Evolutionary conservation across 2,888 invertebrate genomes (phyloP), one percentile per base, ranked within the genome.

Genomic region (Agrypnus murinus): DNA sequence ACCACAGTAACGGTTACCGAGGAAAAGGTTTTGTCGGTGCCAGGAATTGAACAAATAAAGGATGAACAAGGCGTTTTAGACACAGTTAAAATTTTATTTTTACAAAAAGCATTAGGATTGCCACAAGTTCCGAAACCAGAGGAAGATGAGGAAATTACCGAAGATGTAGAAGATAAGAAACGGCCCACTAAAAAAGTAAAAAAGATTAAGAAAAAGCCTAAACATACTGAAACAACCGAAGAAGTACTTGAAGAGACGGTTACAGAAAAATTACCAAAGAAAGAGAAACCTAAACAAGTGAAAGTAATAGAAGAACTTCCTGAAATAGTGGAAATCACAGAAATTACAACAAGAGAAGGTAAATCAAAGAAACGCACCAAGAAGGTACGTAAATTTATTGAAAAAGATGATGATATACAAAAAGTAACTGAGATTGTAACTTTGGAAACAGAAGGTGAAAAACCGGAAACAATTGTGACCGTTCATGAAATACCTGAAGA

Each of bases 371-470:
- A 66, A 31, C 15, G 66, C 84, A 71, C 80, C 79, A 3, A 79
- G 78, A 69, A 78, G 74, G 58, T 75, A 65, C 17, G 78, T 77
- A 65, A 79, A 75, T 58, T 75, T 73, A 77, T 74, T 55, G 79
- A 69, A 80, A 65, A 75, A 73, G 77, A 75, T 59, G 79, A 82
- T 66, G 81, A 81, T 71, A 67, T 81, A 4, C 81, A 73, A 25
- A 80, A 81, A 65, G 79, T 80, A 69, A 75, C 79, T 0, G 60
- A 74, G 63, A 65, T 74, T 1, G 65, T 71, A 10, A 73, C 69
- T 45, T 57, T 70, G 1, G 40, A 84, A 76, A 80, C 84, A 75
- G 86, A 85, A 34, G 85, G 83, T 32, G 78, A 83, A 62, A 80
- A 84, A 62, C 87, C 87, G 0, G 77, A 84, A 43, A 83, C 77